Evolutionary conservation across 2,888 invertebrate genomes (phyloP).

Genomic region (Criorhina ranunculi): DNA sequence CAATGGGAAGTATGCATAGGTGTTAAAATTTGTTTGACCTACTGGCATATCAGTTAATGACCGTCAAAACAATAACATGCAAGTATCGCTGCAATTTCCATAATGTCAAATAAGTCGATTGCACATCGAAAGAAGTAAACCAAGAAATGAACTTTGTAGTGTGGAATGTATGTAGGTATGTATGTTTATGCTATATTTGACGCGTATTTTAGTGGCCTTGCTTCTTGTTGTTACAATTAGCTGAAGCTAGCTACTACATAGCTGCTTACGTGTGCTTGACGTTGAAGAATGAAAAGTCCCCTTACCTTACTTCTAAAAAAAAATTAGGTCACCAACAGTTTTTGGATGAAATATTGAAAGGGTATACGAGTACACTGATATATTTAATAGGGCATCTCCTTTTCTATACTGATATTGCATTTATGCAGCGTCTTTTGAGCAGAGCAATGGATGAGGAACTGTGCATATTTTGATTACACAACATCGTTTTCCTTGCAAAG

Average conservation of each 20-base stretch:
- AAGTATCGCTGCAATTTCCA: slow-evolving; percentile 14
- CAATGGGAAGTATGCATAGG: slow-evolving; percentile 5
- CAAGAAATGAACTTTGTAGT: slow-evolving; percentile 4
- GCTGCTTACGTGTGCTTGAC: slow-evolving; percentile 33
- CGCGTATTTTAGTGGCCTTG: slow-evolving; percentile 45
- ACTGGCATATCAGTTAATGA: slow-evolving; percentile 10
- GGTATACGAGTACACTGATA: too few relatives aligned
- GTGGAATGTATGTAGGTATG: slow-evolving; percentile 3
- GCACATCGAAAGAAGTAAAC: slow-evolving; percentile 2
- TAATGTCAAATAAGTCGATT: slow-evolving; percentile 21
- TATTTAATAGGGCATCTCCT: too few relatives aligned
- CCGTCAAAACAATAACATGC: slow-evolving; percentile 10
- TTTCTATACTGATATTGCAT: too few relatives aligned
- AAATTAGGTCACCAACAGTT: slow-evolving; percentile 30
- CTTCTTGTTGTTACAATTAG: slow-evolving; percentile 21
- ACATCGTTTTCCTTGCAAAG: too few relatives aligned
- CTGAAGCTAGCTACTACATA: too few relatives aligned
- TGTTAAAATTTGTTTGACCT: slow-evolving; percentile 14
- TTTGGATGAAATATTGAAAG: background rate
- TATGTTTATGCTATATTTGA: slow-evolving; percentile 34
- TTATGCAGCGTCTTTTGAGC: too few relatives aligned
- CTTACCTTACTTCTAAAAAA: slow-evolving; percentile 11
- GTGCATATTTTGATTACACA: too few relatives aligned
- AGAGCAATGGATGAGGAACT: too few relatives aligned
- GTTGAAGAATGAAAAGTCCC: slow-evolving; percentile 35